These are phyloP conservation scores for Margarornis squamiger DNA, from an alignment of 2,797 vertebrate genomes.

Conservation along the genomic window DNA sequence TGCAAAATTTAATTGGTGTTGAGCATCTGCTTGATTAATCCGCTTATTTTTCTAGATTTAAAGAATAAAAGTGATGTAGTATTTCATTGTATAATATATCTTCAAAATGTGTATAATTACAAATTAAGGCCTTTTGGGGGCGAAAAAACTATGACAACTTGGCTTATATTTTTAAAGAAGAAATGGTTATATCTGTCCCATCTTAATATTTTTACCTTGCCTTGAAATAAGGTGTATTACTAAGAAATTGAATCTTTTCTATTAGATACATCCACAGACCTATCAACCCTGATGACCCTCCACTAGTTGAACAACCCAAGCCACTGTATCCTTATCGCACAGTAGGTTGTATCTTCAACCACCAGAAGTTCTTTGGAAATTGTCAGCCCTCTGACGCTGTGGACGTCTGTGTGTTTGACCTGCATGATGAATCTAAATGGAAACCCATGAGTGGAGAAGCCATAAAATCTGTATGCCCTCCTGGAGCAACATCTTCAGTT, in stretches of 20 bases:
- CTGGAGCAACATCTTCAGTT: conserved; percentile 83
- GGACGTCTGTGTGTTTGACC: conserved; percentile 90
- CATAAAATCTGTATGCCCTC: conserved; percentile 89
- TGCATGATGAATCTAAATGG: conserved; percentile 89
- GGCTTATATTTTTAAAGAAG: background rate
- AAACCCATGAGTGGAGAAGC: conserved; percentile 96
- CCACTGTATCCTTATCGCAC: conserved; percentile 88
- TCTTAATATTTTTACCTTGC: background rate
- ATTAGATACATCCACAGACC: conserved; percentile 88
- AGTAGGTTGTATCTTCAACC: conserved; percentile 94
- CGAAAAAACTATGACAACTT: background rate
- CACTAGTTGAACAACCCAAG: conserved; percentile 84
- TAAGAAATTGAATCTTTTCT: background rate
- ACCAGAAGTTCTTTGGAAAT: conserved; percentile 90
- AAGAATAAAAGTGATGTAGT: background rate
- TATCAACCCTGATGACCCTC: conserved; percentile 86
- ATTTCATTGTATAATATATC: background rate
- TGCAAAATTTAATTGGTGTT: background rate
- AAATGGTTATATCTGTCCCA: background rate
- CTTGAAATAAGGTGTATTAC: background rate
- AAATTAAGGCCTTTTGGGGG: background rate
- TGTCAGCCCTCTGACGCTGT: conserved; percentile 91
- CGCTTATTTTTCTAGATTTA: background rate
- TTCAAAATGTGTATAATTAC: background rate
- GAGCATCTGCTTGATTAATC: background rate